Evolutionary conservation across 1,140 invertebrate genomes (phyloP), one percentile per base, ranked within the genome.

Genomic region (Saxidomus purpurata): DNA sequence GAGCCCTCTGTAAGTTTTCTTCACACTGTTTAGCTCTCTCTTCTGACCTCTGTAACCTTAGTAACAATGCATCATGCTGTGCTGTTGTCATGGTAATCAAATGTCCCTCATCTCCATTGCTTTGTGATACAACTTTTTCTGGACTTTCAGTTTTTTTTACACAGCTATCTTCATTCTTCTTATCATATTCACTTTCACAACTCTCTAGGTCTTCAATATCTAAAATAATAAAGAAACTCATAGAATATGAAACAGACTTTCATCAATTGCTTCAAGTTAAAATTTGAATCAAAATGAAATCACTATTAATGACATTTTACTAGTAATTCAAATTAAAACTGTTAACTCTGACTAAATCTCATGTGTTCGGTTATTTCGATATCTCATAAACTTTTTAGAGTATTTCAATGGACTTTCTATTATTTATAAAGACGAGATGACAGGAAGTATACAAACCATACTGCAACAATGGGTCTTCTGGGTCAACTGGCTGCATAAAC

Each of bases 391-490:
- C n/a, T n/a, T n/a, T n/a, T n/a, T n/a, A n/a, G n/a, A n/a, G n/a
- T n/a, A n/a, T n/a, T n/a, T n/a, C n/a, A n/a, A n/a, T n/a, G n/a
- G n/a, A n/a, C n/a, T n/a, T n/a, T n/a, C n/a, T n/a, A n/a, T n/a
- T n/a, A n/a, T n/a, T n/a, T n/a, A n/a, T n/a, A n/a, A n/a, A n/a
- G n/a, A n/a, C n/a, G n/a, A n/a, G n/a, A n/a, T n/a, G n/a, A n/a
- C n/a, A n/a, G n/a, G n/a, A n/a, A 43, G n/a, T 77, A 76, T 76
- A 96, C 95, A 96, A 96, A 98, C 97, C 98, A 96, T 97, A 98
- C 97, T 97, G 98, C 63, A 99, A 96, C 97, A 98, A 97, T 25
- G 97, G 96, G 96, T 99, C 98, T 93, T 98, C 97, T 86, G 97
- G 97, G 49, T 97, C 90, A 15, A 97, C 96, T 8, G 98, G 98